A percentile compares a stretch with the other conserved stretches of the same genome.
These are phyloP conservation scores for Eupithecia subumbrata DNA, from an alignment of 2,888 invertebrate genomes.

Conservation along the genomic window DNA sequence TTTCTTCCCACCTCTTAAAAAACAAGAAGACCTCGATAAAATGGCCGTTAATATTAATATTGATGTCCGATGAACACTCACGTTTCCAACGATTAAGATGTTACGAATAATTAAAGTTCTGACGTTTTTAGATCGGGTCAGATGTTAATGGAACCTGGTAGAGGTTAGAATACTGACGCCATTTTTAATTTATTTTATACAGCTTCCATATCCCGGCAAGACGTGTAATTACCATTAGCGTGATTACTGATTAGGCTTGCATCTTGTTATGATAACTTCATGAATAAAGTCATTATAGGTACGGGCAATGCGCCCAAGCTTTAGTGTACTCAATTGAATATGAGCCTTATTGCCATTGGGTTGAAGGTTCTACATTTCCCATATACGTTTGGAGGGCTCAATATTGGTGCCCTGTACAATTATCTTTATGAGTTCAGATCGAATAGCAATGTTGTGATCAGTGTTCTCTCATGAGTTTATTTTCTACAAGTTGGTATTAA, in stretches of 20 bases:
- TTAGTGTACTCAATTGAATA: not conserved
- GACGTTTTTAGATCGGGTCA: conserved; percentile 73
- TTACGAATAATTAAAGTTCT: conserved; percentile 78
- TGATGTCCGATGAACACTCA: conserved; percentile 76
- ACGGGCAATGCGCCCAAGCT: no score
- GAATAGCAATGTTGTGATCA: conserved; percentile 22
- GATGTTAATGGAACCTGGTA: conserved; percentile 44
- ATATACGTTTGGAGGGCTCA: not conserved
- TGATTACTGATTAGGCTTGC: conserved; percentile 38
- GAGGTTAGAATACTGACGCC: conserved; percentile 22
- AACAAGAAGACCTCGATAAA: conserved; percentile 52
- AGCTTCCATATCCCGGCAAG: conserved; percentile 27
- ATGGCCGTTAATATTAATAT: conserved; percentile 64
- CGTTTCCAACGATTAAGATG: conserved; percentile 79
- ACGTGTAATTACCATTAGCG: conserved; percentile 33
- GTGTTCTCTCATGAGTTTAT: conserved; percentile 17
- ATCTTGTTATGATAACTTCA: conserved; percentile 35
- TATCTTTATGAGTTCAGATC: conserved; percentile 7
- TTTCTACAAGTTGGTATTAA: not conserved
- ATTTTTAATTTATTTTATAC: conserved; percentile 34
- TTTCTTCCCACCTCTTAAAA: conserved; percentile 41
- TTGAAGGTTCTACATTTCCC: not conserved
- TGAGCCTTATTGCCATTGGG: not conserved
- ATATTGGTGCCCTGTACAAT: not conserved
- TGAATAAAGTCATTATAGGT: conserved; percentile 37